phyloP scores from a whole-genome alignment of 2,888 invertebrate genomes.

The Eurois occulta region DNA sequence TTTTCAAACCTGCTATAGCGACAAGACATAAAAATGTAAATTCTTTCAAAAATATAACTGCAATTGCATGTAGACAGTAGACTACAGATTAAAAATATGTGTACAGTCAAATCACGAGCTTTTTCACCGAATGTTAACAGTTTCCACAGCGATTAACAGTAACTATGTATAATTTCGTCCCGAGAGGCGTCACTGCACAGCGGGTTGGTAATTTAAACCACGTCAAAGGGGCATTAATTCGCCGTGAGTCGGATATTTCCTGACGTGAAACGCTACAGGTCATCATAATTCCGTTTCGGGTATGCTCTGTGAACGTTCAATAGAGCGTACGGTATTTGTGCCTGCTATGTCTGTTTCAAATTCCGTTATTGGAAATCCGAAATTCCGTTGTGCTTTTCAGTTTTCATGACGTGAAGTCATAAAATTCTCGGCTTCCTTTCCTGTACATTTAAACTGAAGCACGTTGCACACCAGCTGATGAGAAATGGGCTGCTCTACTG shows the following conservation, averaged over 20 bases:
- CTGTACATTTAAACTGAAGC: constrained; percentile 18
- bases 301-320: constrained; percentile 4
- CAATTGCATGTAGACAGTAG: not conserved
- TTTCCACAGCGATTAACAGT: not conserved
- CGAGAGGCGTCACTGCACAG: constrained; percentile 15
- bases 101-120: not conserved
- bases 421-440: not conserved
- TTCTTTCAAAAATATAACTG: not conserved
- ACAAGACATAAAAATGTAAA: not conserved
- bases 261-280: constrained; percentile 25
- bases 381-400: not conserved
- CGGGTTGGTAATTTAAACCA: constrained; percentile 38
- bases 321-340: constrained; percentile 1
- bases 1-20: constrained; percentile 1
- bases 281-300: constrained; percentile 18
- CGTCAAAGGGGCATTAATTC: constrained; percentile 43
- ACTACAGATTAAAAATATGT: not conserved
- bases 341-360: not conserved
- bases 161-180: not conserved
- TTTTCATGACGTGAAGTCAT: not conserved
- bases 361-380: not conserved
- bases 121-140: not conserved
- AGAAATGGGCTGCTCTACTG: constrained; percentile 9
- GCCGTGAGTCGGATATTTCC: constrained; percentile 24
- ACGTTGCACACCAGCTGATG: constrained; percentile 32